Evolutionary conservation across 2,888 invertebrate species (phyloP), one percentile per base, ranked within the genome.

Genomic region (Leucophora obtusa): DNA sequence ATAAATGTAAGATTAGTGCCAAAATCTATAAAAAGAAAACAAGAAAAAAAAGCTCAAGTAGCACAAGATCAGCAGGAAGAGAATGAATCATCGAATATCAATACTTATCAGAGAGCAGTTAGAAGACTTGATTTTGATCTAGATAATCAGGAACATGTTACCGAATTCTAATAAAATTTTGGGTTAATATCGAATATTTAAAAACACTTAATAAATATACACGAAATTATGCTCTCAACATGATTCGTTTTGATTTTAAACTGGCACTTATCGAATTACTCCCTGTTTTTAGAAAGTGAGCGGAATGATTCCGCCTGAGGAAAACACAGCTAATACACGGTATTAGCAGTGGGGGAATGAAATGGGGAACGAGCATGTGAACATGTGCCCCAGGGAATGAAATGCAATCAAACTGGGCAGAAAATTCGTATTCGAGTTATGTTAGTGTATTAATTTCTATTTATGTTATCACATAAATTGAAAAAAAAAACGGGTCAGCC

Each of bases 1-100:
- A 94, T 95, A 86, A 94, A 93, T 89, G 94, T 95, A 82, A 94
- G 94, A 89, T 91, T 95, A 89, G 92, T 94, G 89, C 94, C 94
- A 82, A 94, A 94, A 82, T 86, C 88, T 82, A 59, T 18, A 18
- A 47, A 59, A 63, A 18, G 43, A 21, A 28, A 58, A n/a, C n/a
- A 33, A 47, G 33, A 33, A 15, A 54, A n/a, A 7, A 28, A 54
- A 5, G 33, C 21, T 8, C 21, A 28, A 14, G 1, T 28, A 62
- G 35, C 24, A 28, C 11, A 35, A 15, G 35, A 53, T 21, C 53
- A 11, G 15, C 14, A 76, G 18, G 3, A 82, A 66, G 17, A 74
- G 82, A 15, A 79, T 83, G 58, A 82, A 78, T 35, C 51, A 47
- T 8, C 58, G 79, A 21, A 66, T 21, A n/a, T 35, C 63, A 14